Base-by-base conservation (phyloP, 2,888 invertebrate species). In the Biston stratarius region DNA sequence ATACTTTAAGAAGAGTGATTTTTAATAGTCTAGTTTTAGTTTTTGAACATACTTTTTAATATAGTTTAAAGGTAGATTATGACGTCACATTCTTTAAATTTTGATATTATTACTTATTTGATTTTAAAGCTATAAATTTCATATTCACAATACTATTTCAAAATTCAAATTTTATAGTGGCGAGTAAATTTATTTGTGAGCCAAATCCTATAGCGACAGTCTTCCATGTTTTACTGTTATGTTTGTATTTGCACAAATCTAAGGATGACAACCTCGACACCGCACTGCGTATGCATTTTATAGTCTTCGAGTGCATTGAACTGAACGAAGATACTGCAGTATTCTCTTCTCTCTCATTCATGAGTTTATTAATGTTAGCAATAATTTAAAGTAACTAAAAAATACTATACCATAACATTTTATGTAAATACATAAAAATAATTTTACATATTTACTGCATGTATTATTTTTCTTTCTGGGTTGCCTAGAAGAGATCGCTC, bases 271-370 rank as follows among this genome's bases (percentile, higher is more conserved):
- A 49, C 59, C 59, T 24, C 33, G 5, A 0, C 33, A 42, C n/a
- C 59, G 49, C 59, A 59, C 24, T 59, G 59, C 59, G 59, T 49
- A 59, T 49, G 59, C 49, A 49, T 51, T 58, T 64, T 58, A 66
- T 33, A 52, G 15, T 12, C 10, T 11, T 38, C 14, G 49, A 6
- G 48, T 12, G 8, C 56, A 58, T 12, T 42, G 49, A 49, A 59
- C 59, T 40, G 8, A 14, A 14, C 38, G 49, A 58, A 49, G 14
- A 42, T 5, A 42, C 44, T 36, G 11, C 14, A n/a, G 44, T 40
- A 11, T 34, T n/a, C n/a, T n/a, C n/a, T n/a, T n/a, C n/a, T n/a
- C n/a, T n/a, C n/a, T n/a, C 44, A 38, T 38, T 38, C 38, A 38
- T 38, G 38, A 6, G 38, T 9, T 38, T 38, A 38, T 38, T 38